Evolutionary conservation across 2,113 vertebrate species (phyloP), one percentile per base, ranked within the genome.

Genomic region (Hippotragus niger): DNA sequence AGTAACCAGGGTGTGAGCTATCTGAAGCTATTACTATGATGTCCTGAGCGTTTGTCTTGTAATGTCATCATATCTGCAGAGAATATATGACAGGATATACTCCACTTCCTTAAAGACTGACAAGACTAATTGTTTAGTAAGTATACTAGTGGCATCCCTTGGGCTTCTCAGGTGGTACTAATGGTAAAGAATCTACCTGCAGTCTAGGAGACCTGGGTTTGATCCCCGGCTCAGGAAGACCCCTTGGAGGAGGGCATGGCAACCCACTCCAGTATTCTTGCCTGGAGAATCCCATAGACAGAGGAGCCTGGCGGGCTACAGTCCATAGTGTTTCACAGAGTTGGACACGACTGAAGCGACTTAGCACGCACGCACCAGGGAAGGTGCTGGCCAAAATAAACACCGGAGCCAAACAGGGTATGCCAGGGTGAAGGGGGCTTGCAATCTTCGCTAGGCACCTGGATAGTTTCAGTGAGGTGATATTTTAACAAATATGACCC

Each of bases 381-480:
- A 58, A 64, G 25, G n/a, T 5, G 2, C 4, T 25, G 53, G 53
- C 23, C 43, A 62, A 27, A 43, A 60, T 21, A 67, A 19, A 82
- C 36, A 13, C 0, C 0, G 13, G 11, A 40, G 57, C 7, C 27
- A 11, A 11, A 12, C 2, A 10, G 9, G 2, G 36, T 10, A 29
- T 74, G 43, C 12, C 19, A 5, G 74, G 50, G 55, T 7, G 45
- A n/a, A 94, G 43, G 17, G 16, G 9, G 6, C 27, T 53, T 85
- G 10, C 1, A 6, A 0, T 64, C 50, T 71, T 16, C 23, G 21
- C 7, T 0, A 52, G 85, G 57, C 40, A 21, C 21, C 43, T 25
- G 62, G 8, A 57, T 33, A 67, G 31, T 33, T 55, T 71, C 31
- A 14, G 21, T 23, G 62, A 53, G 23, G 45, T 23, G 43, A 13